Evolutionary conservation across 2,888 invertebrate species (phyloP).

Genomic region (Diachrysia chrysitis): DNA sequence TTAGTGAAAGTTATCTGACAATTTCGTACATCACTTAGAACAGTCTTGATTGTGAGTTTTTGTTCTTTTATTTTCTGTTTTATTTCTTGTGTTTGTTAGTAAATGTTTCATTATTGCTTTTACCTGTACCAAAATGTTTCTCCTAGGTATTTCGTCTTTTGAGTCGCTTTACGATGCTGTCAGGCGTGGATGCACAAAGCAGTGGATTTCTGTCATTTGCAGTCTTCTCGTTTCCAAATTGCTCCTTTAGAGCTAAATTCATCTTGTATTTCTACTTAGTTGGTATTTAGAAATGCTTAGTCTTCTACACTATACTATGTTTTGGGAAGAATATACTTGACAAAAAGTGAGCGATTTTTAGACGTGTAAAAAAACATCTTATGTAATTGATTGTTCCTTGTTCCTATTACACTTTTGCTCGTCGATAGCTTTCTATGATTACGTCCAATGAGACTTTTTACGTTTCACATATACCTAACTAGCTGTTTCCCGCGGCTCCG

Average conservation of each 20-base stretch:
- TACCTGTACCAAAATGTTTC: neutral
- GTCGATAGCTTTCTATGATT: too few relatives aligned
- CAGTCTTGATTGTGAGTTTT: conserved; percentile 5
- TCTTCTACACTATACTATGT: neutral
- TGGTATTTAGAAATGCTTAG: neutral
- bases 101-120: neutral
- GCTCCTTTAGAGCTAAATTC: conserved; percentile 25
- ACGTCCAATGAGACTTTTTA: too few relatives aligned
- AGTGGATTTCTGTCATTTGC: conserved; percentile 37
- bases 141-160: neutral
- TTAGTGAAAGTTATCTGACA: neutral
- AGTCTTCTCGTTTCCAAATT: conserved; percentile 14
- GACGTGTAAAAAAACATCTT: too few relatives aligned
- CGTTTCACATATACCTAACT: too few relatives aligned
- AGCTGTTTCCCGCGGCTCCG: too few relatives aligned
- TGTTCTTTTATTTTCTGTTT: conserved; percentile 4
- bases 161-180: conserved; percentile 14
- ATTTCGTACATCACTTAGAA: neutral
- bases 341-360: too few relatives aligned
- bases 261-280: neutral
- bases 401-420: too few relatives aligned
- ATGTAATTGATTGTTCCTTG: too few relatives aligned
- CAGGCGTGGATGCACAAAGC: conserved; percentile 31
- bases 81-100: neutral
- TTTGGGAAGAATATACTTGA: too few relatives aligned